Evolutionary conservation across 2,888 invertebrate species (phyloP).

Genomic region (Acronicta psi): DNA sequence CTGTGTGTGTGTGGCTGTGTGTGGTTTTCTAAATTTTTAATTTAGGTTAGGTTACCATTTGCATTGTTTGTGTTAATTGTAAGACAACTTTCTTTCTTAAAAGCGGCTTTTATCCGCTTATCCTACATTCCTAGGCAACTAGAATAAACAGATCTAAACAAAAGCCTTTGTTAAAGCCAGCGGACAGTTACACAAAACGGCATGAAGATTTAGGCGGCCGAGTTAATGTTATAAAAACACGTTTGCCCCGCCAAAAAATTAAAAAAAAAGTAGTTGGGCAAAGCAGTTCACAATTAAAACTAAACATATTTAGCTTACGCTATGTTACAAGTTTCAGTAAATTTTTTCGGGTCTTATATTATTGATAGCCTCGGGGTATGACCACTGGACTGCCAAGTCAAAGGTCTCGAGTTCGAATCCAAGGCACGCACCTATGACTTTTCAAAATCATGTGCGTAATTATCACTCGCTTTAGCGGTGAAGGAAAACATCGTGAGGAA

Average conservation of each 20-base stretch:
- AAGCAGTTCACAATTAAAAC: slow-evolving; percentile 28
- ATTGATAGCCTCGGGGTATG: too few species aligned
- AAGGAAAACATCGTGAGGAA: too few species aligned
- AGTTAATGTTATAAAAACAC: slow-evolving; percentile 32
- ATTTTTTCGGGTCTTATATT: too few species aligned
- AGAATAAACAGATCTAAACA: slow-evolving; percentile 1
- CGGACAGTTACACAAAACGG: slow-evolving; percentile 5
- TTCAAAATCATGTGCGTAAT: too few species aligned
- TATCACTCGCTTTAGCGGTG: too few species aligned
- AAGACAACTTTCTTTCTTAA: not conserved
- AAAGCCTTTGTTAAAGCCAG: slow-evolving; percentile 6
- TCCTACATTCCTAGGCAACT: not conserved
- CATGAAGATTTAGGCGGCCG: slow-evolving; percentile 1
- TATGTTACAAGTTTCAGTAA: not conserved
- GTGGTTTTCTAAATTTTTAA: too few species aligned
- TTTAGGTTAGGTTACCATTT: too few species aligned
- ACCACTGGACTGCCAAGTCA: too few species aligned
- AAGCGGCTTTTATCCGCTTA: not conserved
- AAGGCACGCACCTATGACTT: too few species aligned
- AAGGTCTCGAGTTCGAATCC: too few species aligned
- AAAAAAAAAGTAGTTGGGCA: slow-evolving; percentile 18
- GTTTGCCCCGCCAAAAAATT: slow-evolving; percentile 11
- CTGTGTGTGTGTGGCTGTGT: too few species aligned
- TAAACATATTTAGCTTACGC: slow-evolving; percentile 21
- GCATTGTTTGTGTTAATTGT: not conserved